phyloP scores from a whole-genome alignment of 1,140 invertebrate genomes.

The Anastrepha obliqua region DNA sequence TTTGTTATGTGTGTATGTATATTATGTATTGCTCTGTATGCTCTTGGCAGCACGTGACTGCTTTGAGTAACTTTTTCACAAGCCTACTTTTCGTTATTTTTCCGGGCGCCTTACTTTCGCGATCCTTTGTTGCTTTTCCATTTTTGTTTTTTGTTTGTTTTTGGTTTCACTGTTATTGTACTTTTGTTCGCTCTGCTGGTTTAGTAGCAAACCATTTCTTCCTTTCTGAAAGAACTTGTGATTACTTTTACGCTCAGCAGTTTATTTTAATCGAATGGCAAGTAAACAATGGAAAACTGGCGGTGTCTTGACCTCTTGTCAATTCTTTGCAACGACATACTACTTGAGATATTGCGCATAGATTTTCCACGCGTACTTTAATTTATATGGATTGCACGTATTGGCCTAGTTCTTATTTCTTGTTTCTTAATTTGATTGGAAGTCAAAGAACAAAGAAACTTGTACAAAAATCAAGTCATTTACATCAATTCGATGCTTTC shows the following conservation, averaged over 20 bases:
- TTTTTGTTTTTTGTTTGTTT: background rate
- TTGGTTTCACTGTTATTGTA: background rate
- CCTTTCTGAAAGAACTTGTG: background rate
- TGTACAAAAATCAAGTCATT: too few species aligned
- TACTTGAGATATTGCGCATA: background rate
- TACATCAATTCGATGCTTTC: too few species aligned
- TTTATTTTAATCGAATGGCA: slow-evolving; percentile 7
- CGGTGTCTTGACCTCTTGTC: background rate
- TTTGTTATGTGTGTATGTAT: background rate
- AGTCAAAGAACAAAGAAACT: too few species aligned
- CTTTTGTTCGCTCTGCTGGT: background rate
- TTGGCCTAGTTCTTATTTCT: too few species aligned
- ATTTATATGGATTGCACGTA: too few species aligned
- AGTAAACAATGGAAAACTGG: background rate
- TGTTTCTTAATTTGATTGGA: too few species aligned
- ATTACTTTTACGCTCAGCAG: slow-evolving; percentile 11
- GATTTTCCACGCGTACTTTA: background rate
- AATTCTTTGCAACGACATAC: background rate
- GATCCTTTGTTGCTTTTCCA: background rate
- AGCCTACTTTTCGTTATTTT: background rate
- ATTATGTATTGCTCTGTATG: background rate
- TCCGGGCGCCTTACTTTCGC: background rate
- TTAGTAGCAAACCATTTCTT: background rate
- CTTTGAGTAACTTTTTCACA: background rate
- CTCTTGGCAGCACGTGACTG: background rate